phyloP scores from a whole-genome alignment of 92 coral and sea anemone species.

The Muricea muricata region DNA sequence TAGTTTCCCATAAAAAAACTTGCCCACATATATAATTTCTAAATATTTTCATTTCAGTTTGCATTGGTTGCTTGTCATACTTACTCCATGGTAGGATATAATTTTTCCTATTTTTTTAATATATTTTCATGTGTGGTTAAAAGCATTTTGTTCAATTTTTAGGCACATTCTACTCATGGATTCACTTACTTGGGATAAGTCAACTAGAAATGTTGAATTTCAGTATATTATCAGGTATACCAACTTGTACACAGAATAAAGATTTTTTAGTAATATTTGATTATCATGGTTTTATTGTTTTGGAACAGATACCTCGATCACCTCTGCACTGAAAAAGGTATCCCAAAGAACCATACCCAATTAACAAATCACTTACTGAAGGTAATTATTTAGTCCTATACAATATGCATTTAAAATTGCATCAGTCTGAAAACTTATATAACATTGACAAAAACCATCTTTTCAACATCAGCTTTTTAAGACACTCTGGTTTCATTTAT shows the following conservation, averaged over 20 bases:
- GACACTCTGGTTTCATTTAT: neutral
- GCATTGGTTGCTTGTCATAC: slow-evolving; percentile 24
- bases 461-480: neutral
- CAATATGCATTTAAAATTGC: neutral
- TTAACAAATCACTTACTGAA: too few species aligned
- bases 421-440: neutral
- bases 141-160: neutral
- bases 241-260: too few species aligned
- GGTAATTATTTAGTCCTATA: too few species aligned
- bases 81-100: slow-evolving; percentile 24
- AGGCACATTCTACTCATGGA: slow-evolving; percentile 32
- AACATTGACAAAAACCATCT: neutral
- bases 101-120: neutral
- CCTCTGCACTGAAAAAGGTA: too few species aligned
- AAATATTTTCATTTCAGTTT: neutral
- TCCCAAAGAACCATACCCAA: too few species aligned
- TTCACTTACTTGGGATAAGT: slow-evolving; percentile 33
- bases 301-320: too few species aligned
- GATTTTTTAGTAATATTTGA: too few species aligned
- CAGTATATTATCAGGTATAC: slow-evolving; percentile 14
- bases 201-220: too few species aligned
- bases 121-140: neutral
- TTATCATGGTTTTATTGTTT: too few species aligned
- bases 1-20: neutral
- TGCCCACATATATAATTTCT: neutral